phyloP scores from a whole-genome alignment of 1,140 invertebrate species.

The Sweltsa coloradensis region DNA sequence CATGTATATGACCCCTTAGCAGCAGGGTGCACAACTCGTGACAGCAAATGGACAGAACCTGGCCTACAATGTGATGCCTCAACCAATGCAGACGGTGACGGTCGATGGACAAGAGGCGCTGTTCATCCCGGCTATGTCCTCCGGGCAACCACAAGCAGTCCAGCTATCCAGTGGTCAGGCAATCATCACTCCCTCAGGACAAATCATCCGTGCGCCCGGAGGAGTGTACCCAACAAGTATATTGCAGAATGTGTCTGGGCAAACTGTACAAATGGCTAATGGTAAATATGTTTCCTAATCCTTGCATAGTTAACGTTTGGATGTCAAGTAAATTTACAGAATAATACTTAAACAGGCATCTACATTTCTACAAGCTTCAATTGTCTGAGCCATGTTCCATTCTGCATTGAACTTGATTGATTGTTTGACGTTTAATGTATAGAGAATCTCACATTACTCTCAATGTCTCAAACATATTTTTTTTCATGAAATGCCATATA shows the following conservation, averaged over 20 bases:
- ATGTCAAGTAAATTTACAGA: too few relatives aligned
- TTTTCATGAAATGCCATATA: too few relatives aligned
- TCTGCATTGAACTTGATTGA: too few relatives aligned
- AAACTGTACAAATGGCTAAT: conserved; percentile 43
- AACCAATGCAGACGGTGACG: conserved; percentile 75
- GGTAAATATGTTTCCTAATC: conserved; percentile 19
- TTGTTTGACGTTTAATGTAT: too few relatives aligned
- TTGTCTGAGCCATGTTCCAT: too few relatives aligned
- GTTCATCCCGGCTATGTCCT: conserved; percentile 50
- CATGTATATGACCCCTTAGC: conserved; percentile 18
- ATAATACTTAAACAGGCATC: too few relatives aligned
- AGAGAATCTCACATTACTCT: too few relatives aligned
- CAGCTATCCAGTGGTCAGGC: conserved; percentile 26
- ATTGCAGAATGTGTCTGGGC: conserved; percentile 38
- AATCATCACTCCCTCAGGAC: conserved; percentile 41
- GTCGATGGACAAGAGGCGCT: conserved; percentile 87
- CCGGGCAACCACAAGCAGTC: conserved; percentile 13
- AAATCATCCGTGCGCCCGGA: conserved; percentile 44
- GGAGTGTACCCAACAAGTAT: conserved; percentile 35
- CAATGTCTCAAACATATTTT: too few relatives aligned
- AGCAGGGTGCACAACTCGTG: conserved; percentile 31
- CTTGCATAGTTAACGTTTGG: conserved; percentile 9
- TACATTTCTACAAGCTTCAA: too few relatives aligned
- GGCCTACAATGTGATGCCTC: conserved; percentile 47
- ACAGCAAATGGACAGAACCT: conserved; percentile 35